Evolutionary conservation across 2,888 invertebrate species (phyloP), one percentile per base, ranked within the genome.

Genomic region (Amphimallon solstitiale): DNA sequence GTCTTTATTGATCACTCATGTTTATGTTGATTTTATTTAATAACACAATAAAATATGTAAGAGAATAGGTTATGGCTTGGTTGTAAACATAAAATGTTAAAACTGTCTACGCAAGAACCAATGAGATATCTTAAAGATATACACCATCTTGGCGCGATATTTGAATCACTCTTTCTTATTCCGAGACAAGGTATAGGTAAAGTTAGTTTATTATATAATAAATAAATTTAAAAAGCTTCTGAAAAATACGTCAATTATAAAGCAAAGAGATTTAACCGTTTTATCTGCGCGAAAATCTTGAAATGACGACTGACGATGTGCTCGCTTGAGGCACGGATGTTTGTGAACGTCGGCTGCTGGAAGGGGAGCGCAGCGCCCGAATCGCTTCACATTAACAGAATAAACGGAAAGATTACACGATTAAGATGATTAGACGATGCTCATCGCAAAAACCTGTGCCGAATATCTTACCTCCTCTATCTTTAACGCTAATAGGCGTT

Each of bases 361-460:
- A 38, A 38, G 37, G 21, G 54, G 38, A 5, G 37, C 54, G 40
- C 43, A 5, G 37, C 54, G 40, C 43, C n/a, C 56, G 56, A 29
- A 59, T 59, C 56, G 56, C 43, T 45, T 43, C 56, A 40, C 56
- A 59, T 59, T 59, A 59, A 59, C 43, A 34, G 56, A 70, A 70
- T 68, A 68, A 66, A 66, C 70, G 66, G 62, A 64, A 70, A 70
- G 68, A 70, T 70, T 66, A 70, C 70, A 65, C 68, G 70, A 68
- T 70, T 70, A 68, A 70, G 65, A 69, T 69, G 70, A 70, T 68
- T 70, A 68, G 66, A 59, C 43, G 56, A 43, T 43, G 56, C 43
- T 59, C 56, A 59, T 59, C 43, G 43, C 56, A 59, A 59, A 59
- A 59, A 59, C 56, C 56, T 59, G 56, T 43, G 43, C 43, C 43